Evolutionary conservation across 1,140 invertebrate genomes (phyloP).

Genomic region (Eufriesea mexicana): DNA sequence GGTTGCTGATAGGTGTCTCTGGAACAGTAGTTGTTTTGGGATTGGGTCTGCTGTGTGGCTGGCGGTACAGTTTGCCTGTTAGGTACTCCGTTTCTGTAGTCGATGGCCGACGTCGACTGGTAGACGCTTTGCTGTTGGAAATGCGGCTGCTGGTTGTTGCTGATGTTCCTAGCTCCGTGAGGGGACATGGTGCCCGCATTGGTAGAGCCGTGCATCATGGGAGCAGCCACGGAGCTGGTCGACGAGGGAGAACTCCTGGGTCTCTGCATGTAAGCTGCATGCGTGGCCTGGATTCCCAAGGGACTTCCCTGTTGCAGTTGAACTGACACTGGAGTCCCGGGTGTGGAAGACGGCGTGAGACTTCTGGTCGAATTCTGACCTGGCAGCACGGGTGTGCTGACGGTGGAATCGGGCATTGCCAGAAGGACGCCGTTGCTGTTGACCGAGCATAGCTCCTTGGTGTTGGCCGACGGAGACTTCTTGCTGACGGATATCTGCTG

Average conservation of each 20-base stretch:
- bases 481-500: constrained; percentile 79
- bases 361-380: constrained; percentile 84
- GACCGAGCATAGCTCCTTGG: constrained; percentile 78
- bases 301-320: constrained; percentile 83
- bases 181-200: constrained; percentile 72
- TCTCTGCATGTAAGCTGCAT: constrained; percentile 78
- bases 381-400: constrained; percentile 75
- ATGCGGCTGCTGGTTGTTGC: constrained; percentile 65
- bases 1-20: constrained; percentile 74
- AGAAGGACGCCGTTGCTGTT: constrained; percentile 79
- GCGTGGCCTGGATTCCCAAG: constrained; percentile 73
- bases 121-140: constrained; percentile 77
- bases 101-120: constrained; percentile 68
- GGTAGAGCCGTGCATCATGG: constrained; percentile 68
- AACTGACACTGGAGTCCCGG: constrained; percentile 85
- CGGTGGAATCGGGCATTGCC: constrained; percentile 80
- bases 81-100: constrained; percentile 79
- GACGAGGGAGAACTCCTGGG: constrained; percentile 80
- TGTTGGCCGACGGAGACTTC: constrained; percentile 74
- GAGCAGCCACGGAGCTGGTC: constrained; percentile 67
- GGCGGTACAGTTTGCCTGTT: constrained; percentile 70
- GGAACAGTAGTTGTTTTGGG: constrained; percentile 75
- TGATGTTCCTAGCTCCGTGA: constrained; percentile 68
- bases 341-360: constrained; percentile 86
- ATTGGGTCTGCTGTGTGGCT: constrained; percentile 68